Evolutionary conservation across 2,797 vertebrate genomes (phyloP), one percentile per base, ranked within the genome.

Genomic region (Distichodus sexfasciatus): DNA sequence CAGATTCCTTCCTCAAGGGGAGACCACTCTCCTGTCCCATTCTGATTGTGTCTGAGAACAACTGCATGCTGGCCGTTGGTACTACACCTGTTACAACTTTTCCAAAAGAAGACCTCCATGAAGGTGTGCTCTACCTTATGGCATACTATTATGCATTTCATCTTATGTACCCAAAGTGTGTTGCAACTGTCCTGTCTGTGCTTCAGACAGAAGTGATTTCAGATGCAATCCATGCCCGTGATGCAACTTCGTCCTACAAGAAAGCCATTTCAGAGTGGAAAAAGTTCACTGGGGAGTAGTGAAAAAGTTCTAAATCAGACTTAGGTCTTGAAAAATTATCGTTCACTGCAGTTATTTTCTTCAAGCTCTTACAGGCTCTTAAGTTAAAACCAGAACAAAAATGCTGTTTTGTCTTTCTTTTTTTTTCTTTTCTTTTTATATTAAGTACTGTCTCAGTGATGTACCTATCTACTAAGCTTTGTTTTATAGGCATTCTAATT

Each of bases 41-140:
- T 10, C 12, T 63, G 10, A 55, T 61, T 24, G 55, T 71, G 21
- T 66, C 36, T 14, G 62, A 74, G 14, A 66, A 14, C 38, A 71
- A 61, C 54, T 74, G 69, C 69, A 53, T 71, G 31, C 50, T 70
- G 47, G 47, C 48, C 7, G 10, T 66, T 76, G 67, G 74, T 33
- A 47, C 66, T 41, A 61, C 21, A 53, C 67, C 64, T 35, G 31
- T 35, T 55, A 6, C 38, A 58, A 72, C 40, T 8, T 65, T 76
- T 47, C 74, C 71, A 66, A 61, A 72, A 51, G 64, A 70, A 65
- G 33, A 66, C 62, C 48, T 76, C 4, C 4, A 28, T 6, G 65
- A 36, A 21, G 47, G 62, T 44, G 29, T 70, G 46, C 38, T 46
- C 29, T 72, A 72, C 46, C 69, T 76, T 9, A 47, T 76, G 43